Conservation (phyloP, 2,888 invertebrate genomes). For the Polyommatus iphigenia region DNA sequence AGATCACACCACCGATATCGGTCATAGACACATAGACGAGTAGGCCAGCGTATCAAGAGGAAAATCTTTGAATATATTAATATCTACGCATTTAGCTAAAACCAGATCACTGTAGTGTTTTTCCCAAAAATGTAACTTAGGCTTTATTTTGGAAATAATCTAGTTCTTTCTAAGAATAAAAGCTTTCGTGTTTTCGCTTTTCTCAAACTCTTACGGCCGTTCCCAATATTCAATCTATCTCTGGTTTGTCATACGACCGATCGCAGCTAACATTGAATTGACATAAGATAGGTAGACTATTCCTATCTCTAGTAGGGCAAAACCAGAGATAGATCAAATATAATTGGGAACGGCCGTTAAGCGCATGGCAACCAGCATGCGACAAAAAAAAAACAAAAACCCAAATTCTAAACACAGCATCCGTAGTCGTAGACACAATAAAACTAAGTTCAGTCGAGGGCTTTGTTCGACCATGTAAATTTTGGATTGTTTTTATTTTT, state of each 20-base stretch:
- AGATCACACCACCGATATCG: slow-evolving; percentile 6
- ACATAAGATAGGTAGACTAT: too few relatives aligned
- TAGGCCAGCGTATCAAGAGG: background rate
- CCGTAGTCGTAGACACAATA: slow-evolving; percentile 30
- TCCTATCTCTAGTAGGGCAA: too few relatives aligned
- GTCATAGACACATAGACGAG: background rate
- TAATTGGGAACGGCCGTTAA: too few relatives aligned
- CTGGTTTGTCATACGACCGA: too few relatives aligned
- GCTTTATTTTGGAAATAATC: too few relatives aligned
- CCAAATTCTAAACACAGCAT: background rate
- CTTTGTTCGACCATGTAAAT: slow-evolving; percentile 10
- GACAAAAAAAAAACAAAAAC: background rate
- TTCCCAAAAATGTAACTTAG: background rate
- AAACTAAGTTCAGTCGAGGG: slow-evolving; percentile 9
- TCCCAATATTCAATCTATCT: too few relatives aligned
- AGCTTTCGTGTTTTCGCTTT: background rate
- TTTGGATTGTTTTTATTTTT: slow-evolving; percentile 23
- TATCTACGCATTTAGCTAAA: background rate
- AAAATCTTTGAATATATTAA: background rate
- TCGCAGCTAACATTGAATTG: too few relatives aligned
- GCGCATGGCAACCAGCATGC: background rate
- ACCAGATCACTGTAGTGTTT: background rate
- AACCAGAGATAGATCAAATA: too few relatives aligned
- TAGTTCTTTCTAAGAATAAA: too few relatives aligned
- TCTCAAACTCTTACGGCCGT: background rate